Base-by-base conservation (phyloP, 2,797 vertebrate species). In the Spea hammondii region DNA sequence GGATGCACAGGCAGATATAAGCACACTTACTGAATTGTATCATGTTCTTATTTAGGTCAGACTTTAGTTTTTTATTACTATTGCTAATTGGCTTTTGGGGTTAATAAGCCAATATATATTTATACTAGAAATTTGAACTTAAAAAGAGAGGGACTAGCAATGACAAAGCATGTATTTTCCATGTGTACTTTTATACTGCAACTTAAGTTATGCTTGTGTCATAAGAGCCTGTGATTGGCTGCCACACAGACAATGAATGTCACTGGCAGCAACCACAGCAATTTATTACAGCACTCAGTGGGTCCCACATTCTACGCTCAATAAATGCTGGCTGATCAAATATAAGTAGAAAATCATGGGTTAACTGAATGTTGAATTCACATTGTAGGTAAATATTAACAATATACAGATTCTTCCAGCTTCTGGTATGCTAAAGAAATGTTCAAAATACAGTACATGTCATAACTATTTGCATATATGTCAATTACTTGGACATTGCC, bases 181-280 rank as follows among this genome's bases (percentile, higher is more conserved):
- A 92, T 93, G 94, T 88, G 93, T 89, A 92, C 94, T 96, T 98
- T 97, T 99, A 99, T 99, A 98, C 94, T 91, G 91, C 92, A 91
- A 94, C 92, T 95, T 94, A 92, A 92, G 93, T 92, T 91, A 91
- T 93, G 92, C 93, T 94, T 93, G 90, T 96, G 95, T 95, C 95
- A 95, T 96, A 95, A 92, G 92, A 88, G 93, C 89, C 94, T 84
- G 93, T 85, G 95, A 98, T 99, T 99, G 97, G 97, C 94, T 96
- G 93, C 89, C 90, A 90, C 88, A 91, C 91, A 93, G 93, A 96
- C 95, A 97, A 96, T 95, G 95, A 95, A 95, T 95, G 92, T 94
- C 89, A 91, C 93, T 93, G 95, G 95, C 94, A 93, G 93, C 92
- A 92, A 89, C 91, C 92, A 93, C 91, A 93, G 88, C 86, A 88